Percentiles rank a stretch among this genome's conserved stretches.
phyloP scores from a whole-genome alignment of 2,888 invertebrate genomes.

The Chaetogeoica ovagalla region DNA sequence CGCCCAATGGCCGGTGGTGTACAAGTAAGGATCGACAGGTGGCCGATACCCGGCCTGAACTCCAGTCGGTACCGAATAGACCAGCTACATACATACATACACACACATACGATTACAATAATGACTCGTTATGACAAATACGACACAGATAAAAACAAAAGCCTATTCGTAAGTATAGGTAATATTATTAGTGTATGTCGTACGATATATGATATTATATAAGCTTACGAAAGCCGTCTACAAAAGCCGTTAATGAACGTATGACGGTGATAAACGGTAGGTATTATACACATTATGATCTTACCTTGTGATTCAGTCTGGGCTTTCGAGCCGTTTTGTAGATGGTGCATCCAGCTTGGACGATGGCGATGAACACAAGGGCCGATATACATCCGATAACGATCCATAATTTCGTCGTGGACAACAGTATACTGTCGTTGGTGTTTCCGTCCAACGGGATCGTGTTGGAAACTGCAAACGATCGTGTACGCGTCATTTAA shows the following conservation, averaged over 20 bases:
- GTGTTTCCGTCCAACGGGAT: constrained; percentile 61
- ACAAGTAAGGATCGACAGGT: constrained; percentile 59
- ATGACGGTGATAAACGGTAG: neutral
- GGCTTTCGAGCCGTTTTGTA: constrained; percentile 67
- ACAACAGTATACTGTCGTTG: constrained; percentile 66
- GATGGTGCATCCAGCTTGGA: constrained; percentile 84
- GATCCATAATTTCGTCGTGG: constrained; percentile 77
- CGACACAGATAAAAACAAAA: no score
- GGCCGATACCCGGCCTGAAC: constrained; percentile 58
- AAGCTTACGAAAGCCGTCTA: constrained; percentile 16
- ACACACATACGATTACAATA: constrained; percentile 24
- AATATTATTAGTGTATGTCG: no score
- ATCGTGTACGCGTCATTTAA: neutral
- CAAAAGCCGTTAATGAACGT: constrained; percentile 26
- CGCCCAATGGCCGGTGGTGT: constrained; percentile 55
- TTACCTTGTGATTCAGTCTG: constrained; percentile 71
- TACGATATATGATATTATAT: no score
- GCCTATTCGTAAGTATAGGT: no score
- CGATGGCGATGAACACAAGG: constrained; percentile 74
- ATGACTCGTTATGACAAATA: no score
- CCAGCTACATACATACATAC: constrained; percentile 58
- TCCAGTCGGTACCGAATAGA: constrained; percentile 62
- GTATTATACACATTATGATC: neutral
- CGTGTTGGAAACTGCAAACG: constrained; percentile 62
- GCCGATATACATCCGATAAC: constrained; percentile 81